These are phyloP conservation scores for Aradophagus sp. DNA, from an alignment of 1,140 invertebrate genomes.

Conservation along the genomic window DNA sequence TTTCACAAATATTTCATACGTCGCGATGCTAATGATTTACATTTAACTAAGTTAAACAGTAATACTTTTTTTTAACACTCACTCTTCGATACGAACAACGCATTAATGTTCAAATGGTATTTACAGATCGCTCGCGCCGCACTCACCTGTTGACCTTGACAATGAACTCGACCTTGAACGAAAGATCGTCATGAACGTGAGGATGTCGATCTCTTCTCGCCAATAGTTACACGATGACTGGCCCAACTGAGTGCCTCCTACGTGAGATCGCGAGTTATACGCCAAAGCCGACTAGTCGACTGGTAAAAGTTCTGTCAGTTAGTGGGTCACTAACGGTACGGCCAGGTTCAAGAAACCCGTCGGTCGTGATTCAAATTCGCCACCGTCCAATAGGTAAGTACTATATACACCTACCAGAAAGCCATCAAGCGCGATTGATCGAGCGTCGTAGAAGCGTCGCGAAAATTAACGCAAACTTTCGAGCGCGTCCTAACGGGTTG, in stretches of 20 bases:
- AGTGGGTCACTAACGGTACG: slow-evolving; percentile 74
- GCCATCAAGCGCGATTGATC: too few species aligned
- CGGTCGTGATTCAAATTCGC: slow-evolving; percentile 59
- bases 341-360: slow-evolving; percentile 71
- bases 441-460: too few species aligned
- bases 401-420: slow-evolving; percentile 32
- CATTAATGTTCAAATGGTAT: too few species aligned
- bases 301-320: slow-evolving; percentile 68
- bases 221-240: slow-evolving; percentile 63
- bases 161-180: slow-evolving; percentile 49
- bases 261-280: slow-evolving; percentile 34
- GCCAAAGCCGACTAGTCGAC: slow-evolving; percentile 60
- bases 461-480: background rate
- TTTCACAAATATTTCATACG: too few species aligned
- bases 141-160: slow-evolving; percentile 53
- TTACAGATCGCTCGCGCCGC: too few species aligned
- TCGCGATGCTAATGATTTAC: too few species aligned
- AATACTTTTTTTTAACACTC: too few species aligned
- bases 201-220: slow-evolving; percentile 45
- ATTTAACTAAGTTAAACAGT: too few species aligned
- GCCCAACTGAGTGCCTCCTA: slow-evolving; percentile 51
- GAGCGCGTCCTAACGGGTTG: slow-evolving; percentile 1
- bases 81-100: too few species aligned
- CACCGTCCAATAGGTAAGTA: slow-evolving; percentile 46
- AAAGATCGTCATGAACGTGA: slow-evolving; percentile 34